Evolutionary conservation across 35 echinoderm and acorn worm genomes (phyloP), one percentile per base, ranked within the genome.

Genomic region (Heliocidaris erythrogramma): DNA sequence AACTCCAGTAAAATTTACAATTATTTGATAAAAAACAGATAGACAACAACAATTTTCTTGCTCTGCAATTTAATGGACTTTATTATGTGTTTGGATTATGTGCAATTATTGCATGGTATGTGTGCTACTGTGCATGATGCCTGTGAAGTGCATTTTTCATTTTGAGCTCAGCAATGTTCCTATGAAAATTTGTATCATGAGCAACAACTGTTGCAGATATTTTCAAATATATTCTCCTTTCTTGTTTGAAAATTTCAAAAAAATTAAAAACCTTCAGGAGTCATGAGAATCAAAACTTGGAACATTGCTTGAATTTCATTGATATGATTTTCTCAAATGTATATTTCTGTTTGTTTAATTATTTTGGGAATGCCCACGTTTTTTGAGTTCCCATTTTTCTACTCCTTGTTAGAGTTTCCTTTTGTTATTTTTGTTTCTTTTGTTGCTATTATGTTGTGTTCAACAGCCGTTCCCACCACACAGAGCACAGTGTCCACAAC

Each of bases 381-480:
- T 78, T 8, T 56, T 10, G 52, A 13, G 2, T 13, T 56, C 11
- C 52, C 52, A 0, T 56, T 47, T 89, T 32, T 89, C 4, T n/a
- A 30, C 31, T 89, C 18, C 47, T 89, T 9, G 87, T 89, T 89
- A 17, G 87, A 48, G 65, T 78, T 78, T 78, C 30, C 10, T 4
- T 89, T 32, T 89, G 47, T 89, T 89, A 48, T 89, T 89, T 89
- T 47, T 42, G 31, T 89, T 89, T 89, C 30, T 89, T 89, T 89
- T 89, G 87, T 47, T 89, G 47, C 31, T 89, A 78, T 89, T 89
- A 48, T 32, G 87, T 89, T 89, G 47, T 89, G 87, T 89, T 78
- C 65, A 89, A 48, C 87, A 89, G 87, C 87, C 47, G 87, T 89
- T 89, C 47, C 87, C 87, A 89, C 87, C 11, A 89, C 87, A 89